Percentiles rank a stretch among this genome's conserved stretches.
Conservation (phyloP, 2,797 vertebrate genomes). For the Scolopax bukidnonensis region DNA sequence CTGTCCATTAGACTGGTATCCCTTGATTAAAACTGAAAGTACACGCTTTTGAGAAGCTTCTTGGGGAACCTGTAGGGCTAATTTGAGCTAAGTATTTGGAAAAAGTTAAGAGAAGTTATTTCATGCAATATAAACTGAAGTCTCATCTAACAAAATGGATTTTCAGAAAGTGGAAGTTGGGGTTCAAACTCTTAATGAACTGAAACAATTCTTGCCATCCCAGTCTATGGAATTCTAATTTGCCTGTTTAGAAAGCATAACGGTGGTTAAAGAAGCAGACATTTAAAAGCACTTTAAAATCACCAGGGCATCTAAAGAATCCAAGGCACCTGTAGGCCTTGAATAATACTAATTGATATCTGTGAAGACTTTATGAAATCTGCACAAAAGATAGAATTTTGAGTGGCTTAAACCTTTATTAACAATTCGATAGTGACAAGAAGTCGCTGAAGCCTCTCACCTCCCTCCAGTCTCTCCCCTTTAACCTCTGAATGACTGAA, state of each 20-base stretch:
- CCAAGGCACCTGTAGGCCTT: conserved; percentile 14
- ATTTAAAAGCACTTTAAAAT: conserved; percentile 26
- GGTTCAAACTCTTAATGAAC: neutral
- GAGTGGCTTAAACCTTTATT: conserved; percentile 50
- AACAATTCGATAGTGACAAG: neutral
- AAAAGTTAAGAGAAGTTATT: neutral
- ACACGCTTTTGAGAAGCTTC: neutral
- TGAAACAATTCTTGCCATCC: neutral
- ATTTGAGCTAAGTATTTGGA: neutral
- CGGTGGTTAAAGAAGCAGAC: neutral
- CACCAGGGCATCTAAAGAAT: conserved; percentile 8
- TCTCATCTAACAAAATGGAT: neutral
- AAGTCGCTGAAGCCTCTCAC: neutral
- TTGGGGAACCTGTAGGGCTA: neutral
- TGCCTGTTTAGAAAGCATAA: conserved; percentile 15
- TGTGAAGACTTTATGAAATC: conserved; percentile 48
- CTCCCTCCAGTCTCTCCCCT: neutral
- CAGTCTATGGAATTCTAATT: conserved; percentile 17
- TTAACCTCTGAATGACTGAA: conserved; percentile 27
- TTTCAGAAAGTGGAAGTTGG: neutral
- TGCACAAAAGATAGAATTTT: conserved; percentile 48
- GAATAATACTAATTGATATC: conserved; percentile 41
- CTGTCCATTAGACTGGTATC: neutral
- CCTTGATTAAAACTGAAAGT: neutral
- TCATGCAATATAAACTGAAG: neutral